Conservation (phyloP, 2,888 invertebrate species). For the Carpatolechia fugitivella region DNA sequence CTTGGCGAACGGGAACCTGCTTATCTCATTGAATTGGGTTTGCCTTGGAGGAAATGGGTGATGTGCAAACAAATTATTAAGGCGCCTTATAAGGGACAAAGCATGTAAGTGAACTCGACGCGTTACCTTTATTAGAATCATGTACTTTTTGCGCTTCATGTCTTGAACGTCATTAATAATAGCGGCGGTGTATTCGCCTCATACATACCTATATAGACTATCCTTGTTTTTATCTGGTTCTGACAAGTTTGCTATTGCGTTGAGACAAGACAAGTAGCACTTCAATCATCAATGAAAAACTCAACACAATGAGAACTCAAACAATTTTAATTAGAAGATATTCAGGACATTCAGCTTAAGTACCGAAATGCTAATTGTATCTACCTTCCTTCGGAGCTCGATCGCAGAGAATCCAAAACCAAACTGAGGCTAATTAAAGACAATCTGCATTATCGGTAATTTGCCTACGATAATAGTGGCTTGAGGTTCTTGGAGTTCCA, state of each 20-base stretch:
- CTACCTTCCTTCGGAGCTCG: not conserved
- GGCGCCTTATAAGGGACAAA: slow-evolving; percentile 55
- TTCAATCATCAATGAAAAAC: not conserved
- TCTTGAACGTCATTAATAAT: slow-evolving; percentile 48
- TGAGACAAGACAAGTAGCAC: not conserved
- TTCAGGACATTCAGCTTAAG: not conserved
- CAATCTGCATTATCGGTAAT: slow-evolving; percentile 11
- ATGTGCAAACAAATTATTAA: slow-evolving; percentile 66
- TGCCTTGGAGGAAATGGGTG: slow-evolving; percentile 49
- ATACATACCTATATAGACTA: slow-evolving; percentile 41
- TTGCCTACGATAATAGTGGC: slow-evolving; percentile 16
- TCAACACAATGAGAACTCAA: not conserved
- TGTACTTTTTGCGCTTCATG: slow-evolving; percentile 46
- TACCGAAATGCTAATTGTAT: not conserved
- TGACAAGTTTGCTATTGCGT: slow-evolving; percentile 21
- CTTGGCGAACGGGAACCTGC: slow-evolving; percentile 50
- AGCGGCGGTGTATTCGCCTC: slow-evolving; percentile 41
- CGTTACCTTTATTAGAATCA: slow-evolving; percentile 45
- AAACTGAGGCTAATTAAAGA: slow-evolving; percentile 13
- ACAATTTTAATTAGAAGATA: not conserved
- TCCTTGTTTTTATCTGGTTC: slow-evolving; percentile 44
- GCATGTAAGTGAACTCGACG: slow-evolving; percentile 48
- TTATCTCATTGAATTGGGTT: slow-evolving; percentile 54
- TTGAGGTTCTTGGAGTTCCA: slow-evolving; percentile 9
- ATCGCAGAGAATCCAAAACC: not conserved